Conservation (phyloP, 64 coral and sea anemone genomes). For the Montipora capricornis region DNA sequence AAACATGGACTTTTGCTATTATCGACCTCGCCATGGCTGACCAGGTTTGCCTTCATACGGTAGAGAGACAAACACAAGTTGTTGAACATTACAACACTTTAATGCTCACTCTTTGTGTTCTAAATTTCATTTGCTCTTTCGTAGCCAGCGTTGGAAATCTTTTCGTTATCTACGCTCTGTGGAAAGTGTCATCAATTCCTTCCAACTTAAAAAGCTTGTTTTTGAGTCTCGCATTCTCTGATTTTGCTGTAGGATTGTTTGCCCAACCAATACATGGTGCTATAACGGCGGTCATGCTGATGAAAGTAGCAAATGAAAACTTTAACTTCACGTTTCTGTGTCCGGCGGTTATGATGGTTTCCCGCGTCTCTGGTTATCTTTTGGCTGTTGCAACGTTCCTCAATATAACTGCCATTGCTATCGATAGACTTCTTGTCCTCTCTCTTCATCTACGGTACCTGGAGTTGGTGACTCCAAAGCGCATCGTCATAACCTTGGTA, state of each 20-base stretch:
- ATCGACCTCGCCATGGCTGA: not conserved
- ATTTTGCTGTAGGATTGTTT: constrained; percentile 26
- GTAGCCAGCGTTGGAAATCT: not conserved
- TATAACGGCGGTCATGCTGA: not conserved
- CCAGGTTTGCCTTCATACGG: not conserved
- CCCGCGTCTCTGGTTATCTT: not conserved
- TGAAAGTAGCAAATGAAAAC: not conserved
- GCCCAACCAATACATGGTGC: constrained; percentile 15
- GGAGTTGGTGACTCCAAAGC: not conserved
- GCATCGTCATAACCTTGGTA: not conserved
- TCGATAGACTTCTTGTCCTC: constrained; percentile 50
- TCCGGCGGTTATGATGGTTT: not conserved
- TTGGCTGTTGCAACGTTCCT: constrained; percentile 20
- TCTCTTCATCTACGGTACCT: constrained; percentile 42
- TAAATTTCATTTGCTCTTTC: not conserved
- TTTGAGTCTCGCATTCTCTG: constrained; percentile 33
- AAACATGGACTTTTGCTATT: not conserved
- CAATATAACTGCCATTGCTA: constrained; percentile 14
- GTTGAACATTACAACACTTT: not conserved
- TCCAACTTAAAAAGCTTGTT: not conserved
- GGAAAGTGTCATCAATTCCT: not conserved
- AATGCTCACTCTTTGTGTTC: not conserved
- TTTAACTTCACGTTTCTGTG: not conserved
- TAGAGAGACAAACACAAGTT: not conserved
- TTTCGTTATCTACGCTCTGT: not conserved